phyloP scores from a whole-genome alignment of 2,888 invertebrate species.

The Caenorhabditis sp. region DNA sequence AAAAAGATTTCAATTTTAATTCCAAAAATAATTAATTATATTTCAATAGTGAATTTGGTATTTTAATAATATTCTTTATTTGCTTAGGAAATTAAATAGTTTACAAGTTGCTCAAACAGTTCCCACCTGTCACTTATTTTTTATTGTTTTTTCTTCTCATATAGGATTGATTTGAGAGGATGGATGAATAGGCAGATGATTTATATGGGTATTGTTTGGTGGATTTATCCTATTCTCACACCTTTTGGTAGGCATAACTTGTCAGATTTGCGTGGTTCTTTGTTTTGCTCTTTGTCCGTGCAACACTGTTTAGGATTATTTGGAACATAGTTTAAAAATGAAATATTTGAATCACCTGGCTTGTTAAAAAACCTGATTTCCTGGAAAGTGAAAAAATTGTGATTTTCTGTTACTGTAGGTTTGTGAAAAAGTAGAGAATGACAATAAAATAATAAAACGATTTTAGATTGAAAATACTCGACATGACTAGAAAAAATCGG shows the following conservation, averaged over 20 bases:
- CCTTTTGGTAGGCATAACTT: neutral
- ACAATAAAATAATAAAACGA: too few relatives aligned
- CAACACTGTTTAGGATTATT: neutral
- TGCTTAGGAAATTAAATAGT: neutral
- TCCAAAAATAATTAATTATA: neutral
- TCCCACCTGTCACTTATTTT: neutral
- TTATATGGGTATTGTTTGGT: neutral
- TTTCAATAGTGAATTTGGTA: neutral
- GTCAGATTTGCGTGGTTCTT: neutral
- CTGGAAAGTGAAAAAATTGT: too few relatives aligned
- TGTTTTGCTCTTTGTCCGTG: neutral
- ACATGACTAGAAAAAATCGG: too few relatives aligned
- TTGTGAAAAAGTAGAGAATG: too few relatives aligned
- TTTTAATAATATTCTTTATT: neutral
- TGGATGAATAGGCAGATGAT: neutral
- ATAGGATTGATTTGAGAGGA: neutral
- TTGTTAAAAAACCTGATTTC: too few relatives aligned
- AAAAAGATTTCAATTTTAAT: neutral
- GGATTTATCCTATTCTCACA: neutral
- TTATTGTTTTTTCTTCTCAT: neutral
- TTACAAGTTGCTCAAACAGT: neutral
- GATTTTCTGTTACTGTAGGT: too few relatives aligned
- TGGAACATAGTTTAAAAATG: too few relatives aligned
- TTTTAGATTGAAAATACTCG: too few relatives aligned
- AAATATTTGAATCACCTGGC: too few relatives aligned